Evolutionary conservation across 2,797 vertebrate genomes (phyloP), one percentile per base, ranked within the genome.

Genomic region (Macrochelys suwanniensis): DNA sequence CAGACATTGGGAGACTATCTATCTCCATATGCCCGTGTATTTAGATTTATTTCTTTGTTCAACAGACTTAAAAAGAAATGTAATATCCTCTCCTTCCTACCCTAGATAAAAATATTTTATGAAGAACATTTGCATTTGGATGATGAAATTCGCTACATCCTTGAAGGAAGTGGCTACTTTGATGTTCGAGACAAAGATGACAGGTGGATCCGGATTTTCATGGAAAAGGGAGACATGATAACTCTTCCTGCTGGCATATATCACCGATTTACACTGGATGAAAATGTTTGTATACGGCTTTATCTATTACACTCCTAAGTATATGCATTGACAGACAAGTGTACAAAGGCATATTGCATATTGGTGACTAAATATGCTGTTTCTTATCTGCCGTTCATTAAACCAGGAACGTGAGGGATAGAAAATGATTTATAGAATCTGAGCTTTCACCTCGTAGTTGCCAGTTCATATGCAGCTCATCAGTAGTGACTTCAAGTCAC

Each of bases 161-260:
- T 99, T 83, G 99, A 99, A 0, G 99, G 99, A 82, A 98, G 96
- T 33, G 99, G 99, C 8, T 99, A 99, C 98, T 99, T 99, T 25
- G 99, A 99, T 3, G 97, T 99, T 54, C 96, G 99, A 87, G 99
- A 99, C 97, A 93, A 97, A 80, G 98, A 98, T 21, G 99, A 99
- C 88, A 97, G 97, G 37, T 99, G 99, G 99, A 99, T 99, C 96
- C 98, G 99, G 51, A 99, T 99, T 51, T 97, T 94, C 89, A 98
- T 99, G 98, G 96, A 93, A 33, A 99, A 99, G 82, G 99, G 99
- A 49, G 99, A 99, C 96, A 97, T 99, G 98, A 99, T 99, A 95
- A 99, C 99, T 0, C 98, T 99, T 2, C 99, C 99, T 0, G 99
- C 99, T 0, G 99, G 99, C 51, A 99, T 99, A 85, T 99, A 99